phyloP scores from a whole-genome alignment of 2,113 vertebrate species.

The Sorex fumeus region DNA sequence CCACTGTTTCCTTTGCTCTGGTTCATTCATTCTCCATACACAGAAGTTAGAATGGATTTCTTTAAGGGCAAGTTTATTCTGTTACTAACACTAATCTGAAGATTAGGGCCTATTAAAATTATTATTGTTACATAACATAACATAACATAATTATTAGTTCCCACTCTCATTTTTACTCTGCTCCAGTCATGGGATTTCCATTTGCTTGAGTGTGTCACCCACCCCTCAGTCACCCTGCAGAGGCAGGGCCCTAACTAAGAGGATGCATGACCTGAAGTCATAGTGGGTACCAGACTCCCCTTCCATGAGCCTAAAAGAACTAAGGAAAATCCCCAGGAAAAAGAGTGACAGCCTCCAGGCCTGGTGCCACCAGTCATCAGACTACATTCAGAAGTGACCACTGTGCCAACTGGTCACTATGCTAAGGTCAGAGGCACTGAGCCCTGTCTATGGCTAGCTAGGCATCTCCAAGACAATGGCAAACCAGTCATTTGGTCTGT shows the following conservation, averaged over 20 bases:
- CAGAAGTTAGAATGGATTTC: not conserved
- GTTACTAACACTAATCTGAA: not conserved
- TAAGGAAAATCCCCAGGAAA: not conserved
- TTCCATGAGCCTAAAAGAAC: not conserved
- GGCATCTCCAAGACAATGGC: conserved; percentile 28
- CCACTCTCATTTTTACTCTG: not conserved
- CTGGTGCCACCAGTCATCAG: not conserved
- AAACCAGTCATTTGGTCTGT: conserved; percentile 61
- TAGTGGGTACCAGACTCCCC: not conserved
- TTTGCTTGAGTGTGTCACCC: not conserved
- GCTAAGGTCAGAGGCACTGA: not conserved
- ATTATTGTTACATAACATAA: no score
- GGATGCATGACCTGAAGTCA: not conserved
- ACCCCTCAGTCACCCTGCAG: not conserved
- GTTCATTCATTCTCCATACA: not conserved
- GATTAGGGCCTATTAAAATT: no score
- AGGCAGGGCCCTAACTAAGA: not conserved
- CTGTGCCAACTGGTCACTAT: not conserved
- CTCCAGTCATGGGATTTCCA: not conserved
- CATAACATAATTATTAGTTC: not conserved
- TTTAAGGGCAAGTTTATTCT: not conserved
- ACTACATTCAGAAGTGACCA: not conserved
- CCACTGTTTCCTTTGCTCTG: not conserved
- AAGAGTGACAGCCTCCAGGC: not conserved
- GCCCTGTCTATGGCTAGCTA: conserved; percentile 22